Conservation (phyloP, 2,797 vertebrate species). For the Acropternis orthonyx region DNA sequence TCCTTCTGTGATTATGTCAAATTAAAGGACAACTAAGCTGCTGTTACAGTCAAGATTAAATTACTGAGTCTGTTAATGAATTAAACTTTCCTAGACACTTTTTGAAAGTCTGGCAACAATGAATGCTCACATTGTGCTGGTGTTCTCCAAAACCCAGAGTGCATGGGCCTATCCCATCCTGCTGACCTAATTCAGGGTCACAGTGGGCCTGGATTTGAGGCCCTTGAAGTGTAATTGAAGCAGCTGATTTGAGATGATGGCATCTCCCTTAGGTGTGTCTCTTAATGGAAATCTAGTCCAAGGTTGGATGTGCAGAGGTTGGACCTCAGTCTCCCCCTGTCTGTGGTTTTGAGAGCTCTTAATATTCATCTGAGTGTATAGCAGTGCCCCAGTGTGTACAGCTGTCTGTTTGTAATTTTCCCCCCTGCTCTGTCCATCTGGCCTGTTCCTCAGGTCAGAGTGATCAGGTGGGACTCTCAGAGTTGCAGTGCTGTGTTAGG, state of each 20-base stretch:
- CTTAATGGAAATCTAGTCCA: not conserved
- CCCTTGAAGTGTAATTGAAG: not conserved
- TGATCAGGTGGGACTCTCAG: not conserved
- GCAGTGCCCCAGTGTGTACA: not conserved
- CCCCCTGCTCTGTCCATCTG: rapidly evolving
- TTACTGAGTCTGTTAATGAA: not conserved
- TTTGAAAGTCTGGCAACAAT: not conserved
- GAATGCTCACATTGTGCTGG: not conserved
- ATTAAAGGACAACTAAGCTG: not conserved
- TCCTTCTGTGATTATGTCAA: not conserved
- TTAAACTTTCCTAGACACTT: not conserved
- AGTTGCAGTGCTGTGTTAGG: not conserved
- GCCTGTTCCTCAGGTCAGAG: not conserved
- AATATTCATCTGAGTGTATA: not conserved
- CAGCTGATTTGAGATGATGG: not conserved
- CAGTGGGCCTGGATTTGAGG: not conserved
- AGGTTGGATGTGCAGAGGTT: not conserved
- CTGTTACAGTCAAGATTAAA: not conserved
- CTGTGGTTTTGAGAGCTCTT: not conserved
- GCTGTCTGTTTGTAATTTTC: not conserved
- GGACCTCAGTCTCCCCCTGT: not conserved
- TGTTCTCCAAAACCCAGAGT: not conserved
- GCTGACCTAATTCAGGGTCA: not conserved
- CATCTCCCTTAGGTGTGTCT: not conserved
- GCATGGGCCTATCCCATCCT: not conserved